Evolutionary conservation across 1,140 invertebrate genomes (phyloP), one percentile per base, ranked within the genome.

Genomic region (Amyelois transitella): DNA sequence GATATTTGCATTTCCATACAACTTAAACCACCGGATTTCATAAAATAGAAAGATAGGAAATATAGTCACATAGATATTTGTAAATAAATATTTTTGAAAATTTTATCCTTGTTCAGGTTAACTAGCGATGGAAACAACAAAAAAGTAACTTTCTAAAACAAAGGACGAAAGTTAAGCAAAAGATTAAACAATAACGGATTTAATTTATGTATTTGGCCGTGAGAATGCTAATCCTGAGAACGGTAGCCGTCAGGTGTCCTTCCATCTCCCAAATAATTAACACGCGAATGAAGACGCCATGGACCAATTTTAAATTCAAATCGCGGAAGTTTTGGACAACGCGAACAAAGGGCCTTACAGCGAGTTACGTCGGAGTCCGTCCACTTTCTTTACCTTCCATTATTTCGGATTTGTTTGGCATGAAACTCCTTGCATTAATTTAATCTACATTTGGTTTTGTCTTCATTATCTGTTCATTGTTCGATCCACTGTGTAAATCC

Each of bases 241-340:
- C 51, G 53, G 56, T 52, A 66, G 55, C 44, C 70, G 73, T 43
- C 79, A 77, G 75, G 66, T 75, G 72, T 66, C 55, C 60, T 54
- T 14, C 58, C 55, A 58, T 63, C 60, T 66, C 67, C 58, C 66
- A 71, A 76, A 77, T 69, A 82, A 82, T 85, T 78, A 81, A 81
- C 78, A 79, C 60, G 43, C 52, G 53, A 58, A 64, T 58, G 58
- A 61, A 70, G 68, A 72, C 64, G 60, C 58, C 69, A 73, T 77
- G 74, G 50, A 53, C 49, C 49, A 63, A 83, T 83, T 80, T 81
- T 75, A 81, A 83, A 77, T 83, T 77, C 70, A 80, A 81, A 82
- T 81, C 59, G 18, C 28, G 44, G 56, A 75, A 74, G 65, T 73
- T 73, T 57, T 19, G 60, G 69, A 51, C 62, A 56, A 43, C 18